A percentile compares a stretch with the other conserved stretches of the same genome.
Conservation (phyloP, 2,113 vertebrate genomes). For the Entomyzon cyanotis region DNA sequence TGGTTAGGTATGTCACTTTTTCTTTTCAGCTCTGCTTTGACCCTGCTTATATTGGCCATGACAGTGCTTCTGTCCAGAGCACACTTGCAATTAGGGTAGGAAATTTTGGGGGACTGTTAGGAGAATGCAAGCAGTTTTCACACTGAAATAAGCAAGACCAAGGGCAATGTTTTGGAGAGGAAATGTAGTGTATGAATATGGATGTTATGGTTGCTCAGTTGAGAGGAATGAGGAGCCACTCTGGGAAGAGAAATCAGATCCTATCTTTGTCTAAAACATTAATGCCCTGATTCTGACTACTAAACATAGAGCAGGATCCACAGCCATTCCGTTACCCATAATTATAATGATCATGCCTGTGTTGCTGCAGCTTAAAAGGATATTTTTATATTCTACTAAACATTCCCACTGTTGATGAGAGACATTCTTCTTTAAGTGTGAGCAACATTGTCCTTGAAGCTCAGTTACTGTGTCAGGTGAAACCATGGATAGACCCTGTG, state of each 20-base stretch:
- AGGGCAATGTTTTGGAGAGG: background rate
- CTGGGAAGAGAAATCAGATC: constrained; percentile 7
- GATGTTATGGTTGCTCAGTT: background rate
- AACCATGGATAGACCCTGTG: background rate
- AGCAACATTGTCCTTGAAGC: background rate
- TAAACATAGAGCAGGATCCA: constrained; percentile 4
- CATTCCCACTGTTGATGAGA: background rate
- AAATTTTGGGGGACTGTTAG: background rate
- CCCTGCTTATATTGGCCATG: background rate
- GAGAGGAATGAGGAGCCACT: constrained; percentile 5
- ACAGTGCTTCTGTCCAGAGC: background rate
- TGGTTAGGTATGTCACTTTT: background rate
- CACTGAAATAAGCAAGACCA: background rate
- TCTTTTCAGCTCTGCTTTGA: background rate
- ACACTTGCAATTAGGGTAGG: constrained; percentile 7
- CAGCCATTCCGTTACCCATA: background rate
- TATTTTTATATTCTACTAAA: background rate
- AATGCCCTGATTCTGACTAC: background rate
- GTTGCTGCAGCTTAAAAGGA: background rate
- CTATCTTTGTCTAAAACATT: constrained; percentile 9
- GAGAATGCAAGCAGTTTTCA: background rate
- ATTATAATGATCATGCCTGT: background rate
- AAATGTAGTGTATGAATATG: background rate
- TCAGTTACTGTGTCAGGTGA: background rate
- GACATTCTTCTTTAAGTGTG: background rate